These are phyloP conservation scores for Chloromyia formosa DNA, from an alignment of 2,888 invertebrate genomes.

Conservation along the genomic window DNA sequence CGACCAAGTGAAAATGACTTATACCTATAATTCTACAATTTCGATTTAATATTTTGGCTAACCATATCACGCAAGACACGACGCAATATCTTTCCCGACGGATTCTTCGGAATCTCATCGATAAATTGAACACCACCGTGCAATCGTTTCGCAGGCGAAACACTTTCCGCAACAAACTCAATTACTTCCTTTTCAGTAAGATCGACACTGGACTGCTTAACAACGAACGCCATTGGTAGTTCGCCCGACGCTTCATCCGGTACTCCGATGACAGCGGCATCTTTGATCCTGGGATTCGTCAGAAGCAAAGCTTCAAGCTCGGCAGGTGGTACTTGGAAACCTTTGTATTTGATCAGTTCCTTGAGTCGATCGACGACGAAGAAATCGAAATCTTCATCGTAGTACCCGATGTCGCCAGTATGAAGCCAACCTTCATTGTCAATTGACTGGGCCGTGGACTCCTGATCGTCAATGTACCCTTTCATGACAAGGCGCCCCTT, in stretches of 20 bases:
- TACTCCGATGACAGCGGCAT: conserved; percentile 83
- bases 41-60: conserved; percentile 58
- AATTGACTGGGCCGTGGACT: conserved; percentile 72
- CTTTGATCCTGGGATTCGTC: conserved; percentile 74
- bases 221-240: conserved; percentile 79
- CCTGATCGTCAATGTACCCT: conserved; percentile 80
- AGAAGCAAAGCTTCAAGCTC: conserved; percentile 84
- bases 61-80: conserved; percentile 62
- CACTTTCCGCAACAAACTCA: conserved; percentile 66
- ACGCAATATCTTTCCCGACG: conserved; percentile 81
- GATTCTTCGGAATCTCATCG: conserved; percentile 78
- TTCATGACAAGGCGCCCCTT: conserved; percentile 84
- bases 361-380: conserved; percentile 87
- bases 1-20: too few relatives aligned
- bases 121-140: conserved; percentile 79
- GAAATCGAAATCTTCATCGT: conserved; percentile 78
- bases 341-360: conserved; percentile 91
- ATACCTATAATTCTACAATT: conserved; percentile 60
- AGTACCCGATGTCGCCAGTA: conserved; percentile 85
- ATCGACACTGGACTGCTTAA: conserved; percentile 63
- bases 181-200: conserved; percentile 69
- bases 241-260: conserved; percentile 79
- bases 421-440: conserved; percentile 80
- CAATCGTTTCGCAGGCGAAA: conserved; percentile 77
- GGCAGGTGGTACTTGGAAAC: conserved; percentile 86